Evolutionary conservation across 2,888 invertebrate genomes (phyloP).

Genomic region (Homarus gammarus): DNA sequence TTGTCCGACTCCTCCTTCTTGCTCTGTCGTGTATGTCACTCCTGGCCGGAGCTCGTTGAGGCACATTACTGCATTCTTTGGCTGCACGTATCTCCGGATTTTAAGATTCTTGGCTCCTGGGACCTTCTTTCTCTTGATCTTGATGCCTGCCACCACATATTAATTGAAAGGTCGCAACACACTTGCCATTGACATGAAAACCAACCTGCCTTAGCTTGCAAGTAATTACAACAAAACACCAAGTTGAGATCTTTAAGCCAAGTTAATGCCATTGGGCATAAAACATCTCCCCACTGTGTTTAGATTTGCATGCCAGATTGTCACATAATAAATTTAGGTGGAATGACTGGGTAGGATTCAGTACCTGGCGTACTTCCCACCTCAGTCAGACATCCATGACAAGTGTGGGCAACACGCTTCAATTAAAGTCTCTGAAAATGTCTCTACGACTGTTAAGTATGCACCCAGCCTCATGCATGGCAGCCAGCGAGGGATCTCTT

Average conservation of each 20-base stretch:
- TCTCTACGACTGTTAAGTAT: constrained; percentile 73
- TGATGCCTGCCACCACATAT: constrained; percentile 71
- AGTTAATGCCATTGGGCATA: constrained; percentile 29
- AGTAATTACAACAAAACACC: constrained; percentile 20
- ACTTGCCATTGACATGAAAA: constrained; percentile 67
- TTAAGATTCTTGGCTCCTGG: constrained; percentile 73
- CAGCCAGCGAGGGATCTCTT: constrained; percentile 31
- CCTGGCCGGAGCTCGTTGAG: constrained; percentile 75
- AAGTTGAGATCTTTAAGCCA: constrained; percentile 39
- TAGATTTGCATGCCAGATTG: constrained; percentile 37
- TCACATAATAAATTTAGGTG: constrained; percentile 45
- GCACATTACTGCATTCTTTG: constrained; percentile 75
- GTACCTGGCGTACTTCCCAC: constrained; percentile 60
- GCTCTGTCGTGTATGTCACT: constrained; percentile 66
- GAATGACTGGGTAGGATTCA: constrained; percentile 65
- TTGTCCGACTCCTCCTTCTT: constrained; percentile 66
- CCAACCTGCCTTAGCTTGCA: constrained; percentile 52
- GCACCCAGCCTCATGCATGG: constrained; percentile 72
- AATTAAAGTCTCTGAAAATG: constrained; percentile 74
- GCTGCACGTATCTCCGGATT: constrained; percentile 72
- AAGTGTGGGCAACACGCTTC: constrained; percentile 73
- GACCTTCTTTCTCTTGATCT: constrained; percentile 74
- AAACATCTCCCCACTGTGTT: constrained; percentile 30
- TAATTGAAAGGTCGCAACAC: constrained; percentile 74
- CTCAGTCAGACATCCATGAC: constrained; percentile 66